Base-by-base conservation (phyloP, 2,888 invertebrate species). In the Drosophila macrospina region DNA sequence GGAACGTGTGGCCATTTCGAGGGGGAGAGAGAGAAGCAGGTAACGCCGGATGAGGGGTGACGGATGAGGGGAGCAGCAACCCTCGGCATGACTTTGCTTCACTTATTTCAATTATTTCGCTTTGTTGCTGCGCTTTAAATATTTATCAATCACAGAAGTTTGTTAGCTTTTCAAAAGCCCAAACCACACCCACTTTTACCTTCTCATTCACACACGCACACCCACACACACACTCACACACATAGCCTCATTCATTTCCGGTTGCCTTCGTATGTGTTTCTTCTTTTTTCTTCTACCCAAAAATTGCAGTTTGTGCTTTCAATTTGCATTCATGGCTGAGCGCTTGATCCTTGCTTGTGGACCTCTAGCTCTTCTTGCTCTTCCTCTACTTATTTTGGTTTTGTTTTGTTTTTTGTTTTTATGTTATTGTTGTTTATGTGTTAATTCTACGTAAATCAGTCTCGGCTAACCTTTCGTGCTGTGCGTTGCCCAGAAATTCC, bases 81-180 rank as follows among this genome's bases (percentile, higher is more conserved):
- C 73, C 78, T 72, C 74, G 74, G 74, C 44, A 15, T 75, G 80
- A 74, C 80, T 82, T 86, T 88, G 91, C 89, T 90, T 91, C 90
- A 91, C 90, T 91, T 92, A 91, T 91, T 92, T 92, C 92, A 92
- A 92, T 92, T 91, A 92, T 91, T 92, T 92, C 88, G 91, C 91
- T 90, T 91, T 91, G 91, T 90, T 91, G 84, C 78, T 88, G 88
- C 86, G 88, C 86, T 86, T 92, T 91, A 91, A 92, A 92, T 92
- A 92, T 92, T 92, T 91, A 91, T 91, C 91, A 92, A 92, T 92
- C 91, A 91, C 86, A 78, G 75, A 86, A 91, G 90, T 91, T 91
- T 91, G 91, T 90, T 90, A 88, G 86, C 90, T 89, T 90, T 87
- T 69, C 71, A 60, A 74, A 67, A 39, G 30, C 72, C 61, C 51